Conservation (phyloP, 1,140 invertebrate genomes). For the Drosophila kikkawai region DNA sequence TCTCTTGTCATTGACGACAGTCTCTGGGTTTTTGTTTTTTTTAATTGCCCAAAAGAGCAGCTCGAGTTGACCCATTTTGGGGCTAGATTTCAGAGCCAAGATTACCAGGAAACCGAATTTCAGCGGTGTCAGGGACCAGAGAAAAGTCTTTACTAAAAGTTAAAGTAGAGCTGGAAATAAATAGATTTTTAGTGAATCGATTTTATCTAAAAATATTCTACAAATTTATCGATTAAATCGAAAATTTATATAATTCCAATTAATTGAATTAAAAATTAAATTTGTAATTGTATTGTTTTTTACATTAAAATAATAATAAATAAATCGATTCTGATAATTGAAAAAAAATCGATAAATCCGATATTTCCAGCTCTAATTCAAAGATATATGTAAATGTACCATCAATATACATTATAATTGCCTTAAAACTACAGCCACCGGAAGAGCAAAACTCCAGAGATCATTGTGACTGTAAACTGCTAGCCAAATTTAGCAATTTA, state of each 20-base stretch:
- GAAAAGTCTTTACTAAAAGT: not conserved
- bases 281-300: too few species aligned
- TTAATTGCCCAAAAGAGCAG: conserved; percentile 40
- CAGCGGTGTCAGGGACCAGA: not conserved
- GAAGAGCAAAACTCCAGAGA: not conserved
- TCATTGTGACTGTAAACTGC: not conserved
- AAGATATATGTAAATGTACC: not conserved
- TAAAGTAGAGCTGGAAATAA: too few species aligned
- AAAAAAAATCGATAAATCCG: too few species aligned
- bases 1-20: conserved; percentile 39
- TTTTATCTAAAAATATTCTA: too few species aligned
- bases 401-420: not conserved
- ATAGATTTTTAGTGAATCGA: too few species aligned
- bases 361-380: too few species aligned
- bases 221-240: too few species aligned
- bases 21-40: not conserved
- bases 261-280: too few species aligned
- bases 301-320: too few species aligned
- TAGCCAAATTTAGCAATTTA: conserved; percentile 78
- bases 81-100: conserved; percentile 1
- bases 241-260: too few species aligned
- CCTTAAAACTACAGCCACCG: not conserved
- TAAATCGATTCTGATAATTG: too few species aligned
- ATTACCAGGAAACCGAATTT: conserved; percentile 22
- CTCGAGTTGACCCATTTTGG: conserved; percentile 26